Percentiles rank a stretch among this genome's conserved stretches.
Evolutionary conservation across 1,140 invertebrate species (phyloP).

Genomic region (Aphelenchoides avenae): DNA sequence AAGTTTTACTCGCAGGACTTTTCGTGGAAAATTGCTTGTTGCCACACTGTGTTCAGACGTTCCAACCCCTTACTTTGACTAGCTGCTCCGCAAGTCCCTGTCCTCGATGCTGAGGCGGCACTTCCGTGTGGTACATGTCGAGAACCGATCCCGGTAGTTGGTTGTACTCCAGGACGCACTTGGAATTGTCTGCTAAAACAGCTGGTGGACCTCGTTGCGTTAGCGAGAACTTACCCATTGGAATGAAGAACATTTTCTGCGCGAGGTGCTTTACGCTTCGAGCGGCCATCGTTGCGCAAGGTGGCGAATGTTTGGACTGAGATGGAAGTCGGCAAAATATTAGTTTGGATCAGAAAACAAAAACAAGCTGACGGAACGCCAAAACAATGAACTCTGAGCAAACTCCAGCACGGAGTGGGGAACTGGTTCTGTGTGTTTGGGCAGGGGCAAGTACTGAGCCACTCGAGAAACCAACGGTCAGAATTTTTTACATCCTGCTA

Average conservation of each 20-base stretch:
- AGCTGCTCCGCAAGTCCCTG: conserved; percentile 27
- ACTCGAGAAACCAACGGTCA: too few species aligned
- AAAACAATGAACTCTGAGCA: too few species aligned
- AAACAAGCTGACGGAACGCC: too few species aligned
- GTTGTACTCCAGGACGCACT: conserved; percentile 28
- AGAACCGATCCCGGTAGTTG: conserved; percentile 23
- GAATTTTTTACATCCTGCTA: too few species aligned
- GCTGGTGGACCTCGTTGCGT: conserved; percentile 4
- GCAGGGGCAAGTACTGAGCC: too few species aligned
- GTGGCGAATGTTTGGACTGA: too few species aligned
- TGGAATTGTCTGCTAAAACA: conserved; percentile 27
- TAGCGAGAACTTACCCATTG: conserved; percentile 21
- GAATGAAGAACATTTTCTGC: conserved; percentile 38
- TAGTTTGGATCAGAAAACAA: too few species aligned
- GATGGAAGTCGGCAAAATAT: too few species aligned
- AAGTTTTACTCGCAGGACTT: background rate
- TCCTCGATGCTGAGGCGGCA: conserved; percentile 21
- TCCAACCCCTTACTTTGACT: conserved; percentile 20
- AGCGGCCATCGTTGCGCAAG: too few species aligned
- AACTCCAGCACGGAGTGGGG: too few species aligned
- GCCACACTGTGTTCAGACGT: conserved; percentile 1
- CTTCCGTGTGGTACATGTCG: conserved; percentile 31
- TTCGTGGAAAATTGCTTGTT: background rate
- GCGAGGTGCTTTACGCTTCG: too few species aligned
- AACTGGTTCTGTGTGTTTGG: too few species aligned